phyloP scores from a whole-genome alignment of 2,888 invertebrate species.

The Torymus auratus region DNA sequence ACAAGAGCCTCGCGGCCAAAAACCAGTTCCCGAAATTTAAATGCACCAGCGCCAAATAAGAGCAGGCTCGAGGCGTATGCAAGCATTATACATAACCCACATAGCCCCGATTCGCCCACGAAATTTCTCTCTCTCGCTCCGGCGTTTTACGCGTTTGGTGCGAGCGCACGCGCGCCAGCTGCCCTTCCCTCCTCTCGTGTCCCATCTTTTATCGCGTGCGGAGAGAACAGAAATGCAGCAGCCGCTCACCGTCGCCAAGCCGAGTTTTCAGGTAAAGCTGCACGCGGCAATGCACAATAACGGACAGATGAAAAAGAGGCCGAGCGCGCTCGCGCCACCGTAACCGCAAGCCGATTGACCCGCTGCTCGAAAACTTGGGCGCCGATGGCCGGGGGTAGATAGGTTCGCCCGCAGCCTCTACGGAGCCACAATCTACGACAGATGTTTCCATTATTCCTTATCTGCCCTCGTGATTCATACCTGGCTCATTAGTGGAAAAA shows the following conservation, averaged over 20 bases:
- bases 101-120: constrained; percentile 43
- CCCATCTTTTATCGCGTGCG: neutral
- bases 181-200: constrained; percentile 14
- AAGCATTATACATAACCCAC: constrained; percentile 6
- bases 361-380: no score
- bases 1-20: neutral
- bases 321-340: no score
- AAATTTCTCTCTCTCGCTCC: constrained; percentile 34
- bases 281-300: no score
- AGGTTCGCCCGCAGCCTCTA: no score
- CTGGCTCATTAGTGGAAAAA: no score
- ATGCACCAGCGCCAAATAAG: constrained; percentile 54
- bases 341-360: no score
- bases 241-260: neutral
- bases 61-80: constrained; percentile 23
- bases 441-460: constrained; percentile 22
- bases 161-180: no score
- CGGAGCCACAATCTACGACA: neutral
- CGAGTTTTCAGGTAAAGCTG: no score
- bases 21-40: constrained; percentile 38
- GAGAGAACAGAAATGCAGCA: neutral
- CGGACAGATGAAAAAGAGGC: no score
- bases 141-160: no score
- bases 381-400: no score
- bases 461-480: neutral